Evolutionary conservation across 2,113 vertebrate species (phyloP).

Genomic region (Empidonax traillii): DNA sequence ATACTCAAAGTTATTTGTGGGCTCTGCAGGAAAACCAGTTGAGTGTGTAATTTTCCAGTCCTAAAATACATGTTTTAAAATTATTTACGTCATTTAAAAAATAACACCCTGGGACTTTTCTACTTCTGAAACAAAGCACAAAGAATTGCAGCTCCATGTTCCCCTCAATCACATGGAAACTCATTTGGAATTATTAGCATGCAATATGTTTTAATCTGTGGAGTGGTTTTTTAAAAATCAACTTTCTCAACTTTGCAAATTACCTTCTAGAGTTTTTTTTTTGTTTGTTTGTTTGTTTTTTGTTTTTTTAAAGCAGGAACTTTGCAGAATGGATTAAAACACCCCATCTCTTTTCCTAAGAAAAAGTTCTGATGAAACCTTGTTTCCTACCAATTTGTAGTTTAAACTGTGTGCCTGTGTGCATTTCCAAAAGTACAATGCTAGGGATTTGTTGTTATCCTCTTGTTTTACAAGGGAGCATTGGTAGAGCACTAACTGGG

Average conservation of each 20-base stretch:
- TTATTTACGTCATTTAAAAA: neutral
- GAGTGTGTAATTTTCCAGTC: neutral
- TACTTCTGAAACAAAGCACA: neutral
- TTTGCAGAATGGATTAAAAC: neutral
- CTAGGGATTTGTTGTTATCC: neutral
- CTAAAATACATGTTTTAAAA: neutral
- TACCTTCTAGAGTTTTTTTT: neutral
- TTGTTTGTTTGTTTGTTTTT: neutral
- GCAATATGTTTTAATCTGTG: neutral
- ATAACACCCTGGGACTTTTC: neutral
- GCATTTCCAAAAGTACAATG: neutral
- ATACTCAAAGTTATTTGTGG: neutral
- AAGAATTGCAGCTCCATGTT: neutral
- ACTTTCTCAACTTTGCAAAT: neutral
- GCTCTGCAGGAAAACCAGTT: neutral
- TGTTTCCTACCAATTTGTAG: neutral
- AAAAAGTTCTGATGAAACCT: neutral
- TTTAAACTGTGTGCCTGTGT: neutral
- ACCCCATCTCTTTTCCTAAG: neutral
- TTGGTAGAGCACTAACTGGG: neutral
- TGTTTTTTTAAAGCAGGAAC: neutral
- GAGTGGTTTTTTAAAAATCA: neutral
- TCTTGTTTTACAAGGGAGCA: neutral
- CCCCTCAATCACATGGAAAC: neutral
- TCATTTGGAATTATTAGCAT: neutral